These are phyloP conservation scores for Gymnothorax javanicus DNA, from an alignment of 2,797 vertebrate genomes.

Conservation along the genomic window DNA sequence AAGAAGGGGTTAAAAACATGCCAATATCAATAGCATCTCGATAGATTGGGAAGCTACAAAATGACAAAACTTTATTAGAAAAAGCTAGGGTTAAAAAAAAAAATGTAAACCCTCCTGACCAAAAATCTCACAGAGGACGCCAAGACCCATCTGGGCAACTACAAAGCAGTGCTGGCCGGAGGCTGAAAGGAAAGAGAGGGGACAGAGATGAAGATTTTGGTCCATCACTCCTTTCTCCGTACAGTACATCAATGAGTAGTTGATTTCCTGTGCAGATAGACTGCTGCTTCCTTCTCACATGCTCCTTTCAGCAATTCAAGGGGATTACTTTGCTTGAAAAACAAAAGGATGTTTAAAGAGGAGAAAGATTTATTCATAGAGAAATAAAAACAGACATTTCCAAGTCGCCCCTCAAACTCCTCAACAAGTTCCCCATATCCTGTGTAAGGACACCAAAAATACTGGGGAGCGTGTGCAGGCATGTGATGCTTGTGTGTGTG, in stretches of 20 bases:
- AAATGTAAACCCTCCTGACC: background rate
- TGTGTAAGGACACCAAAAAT: background rate
- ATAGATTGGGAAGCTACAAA: background rate
- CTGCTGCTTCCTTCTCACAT: slow-evolving; percentile 1
- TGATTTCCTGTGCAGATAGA: background rate
- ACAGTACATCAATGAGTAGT: background rate
- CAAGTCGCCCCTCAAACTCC: background rate
- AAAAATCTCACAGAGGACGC: background rate
- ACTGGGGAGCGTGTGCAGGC: background rate
- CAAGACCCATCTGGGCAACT: background rate
- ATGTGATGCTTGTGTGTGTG: background rate
- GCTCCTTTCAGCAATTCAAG: background rate
- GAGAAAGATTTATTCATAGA: background rate
- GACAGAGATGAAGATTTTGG: background rate
- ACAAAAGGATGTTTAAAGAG: slow-evolving; percentile 14
- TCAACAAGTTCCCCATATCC: background rate
- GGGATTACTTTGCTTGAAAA: background rate
- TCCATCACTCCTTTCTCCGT: background rate
- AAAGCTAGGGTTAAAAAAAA: background rate
- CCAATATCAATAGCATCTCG: slow-evolving; percentile 31
- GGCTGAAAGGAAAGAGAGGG: background rate
- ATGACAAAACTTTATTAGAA: background rate
- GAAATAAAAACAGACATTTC: background rate
- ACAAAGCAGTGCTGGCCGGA: background rate
- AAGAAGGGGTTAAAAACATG: background rate